These are phyloP conservation scores for Bilobella aurantiaca DNA, from an alignment of 1,140 invertebrate genomes.

Conservation along the genomic window DNA sequence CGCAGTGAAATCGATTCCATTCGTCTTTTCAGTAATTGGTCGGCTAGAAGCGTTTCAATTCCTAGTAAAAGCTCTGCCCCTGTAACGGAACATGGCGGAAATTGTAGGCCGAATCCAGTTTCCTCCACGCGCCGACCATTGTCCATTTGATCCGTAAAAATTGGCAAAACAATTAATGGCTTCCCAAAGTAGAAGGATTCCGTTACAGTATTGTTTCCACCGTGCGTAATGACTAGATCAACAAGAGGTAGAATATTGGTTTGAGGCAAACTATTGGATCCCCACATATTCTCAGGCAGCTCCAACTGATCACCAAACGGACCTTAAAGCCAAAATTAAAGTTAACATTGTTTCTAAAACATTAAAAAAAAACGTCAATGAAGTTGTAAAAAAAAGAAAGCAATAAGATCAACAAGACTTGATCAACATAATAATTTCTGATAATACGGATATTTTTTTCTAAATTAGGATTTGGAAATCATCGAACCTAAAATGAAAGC, in stretches of 20 bases:
- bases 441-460: too few relatives aligned
- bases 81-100: background rate
- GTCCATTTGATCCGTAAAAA: conserved; percentile 4
- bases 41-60: background rate
- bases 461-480: too few relatives aligned
- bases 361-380: too few relatives aligned
- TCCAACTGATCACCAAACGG: background rate
- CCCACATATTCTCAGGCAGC: background rate
- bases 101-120: background rate
- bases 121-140: conserved; percentile 7
- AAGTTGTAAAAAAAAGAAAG: background rate
- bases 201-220: background rate
- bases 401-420: too few relatives aligned
- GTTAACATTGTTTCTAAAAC: too few relatives aligned
- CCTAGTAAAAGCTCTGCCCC: background rate
- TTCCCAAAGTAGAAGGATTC: conserved; percentile 10
- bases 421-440: too few relatives aligned
- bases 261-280: background rate
- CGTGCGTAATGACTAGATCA: conserved; percentile 1
- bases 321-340: too few relatives aligned
- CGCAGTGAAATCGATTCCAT: background rate
- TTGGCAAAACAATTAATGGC: background rate
- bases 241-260: background rate
- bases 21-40: background rate
- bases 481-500: too few relatives aligned